Evolutionary conservation across 2,113 vertebrate genomes (phyloP).

Genomic region (Dryoscopus gambensis): DNA sequence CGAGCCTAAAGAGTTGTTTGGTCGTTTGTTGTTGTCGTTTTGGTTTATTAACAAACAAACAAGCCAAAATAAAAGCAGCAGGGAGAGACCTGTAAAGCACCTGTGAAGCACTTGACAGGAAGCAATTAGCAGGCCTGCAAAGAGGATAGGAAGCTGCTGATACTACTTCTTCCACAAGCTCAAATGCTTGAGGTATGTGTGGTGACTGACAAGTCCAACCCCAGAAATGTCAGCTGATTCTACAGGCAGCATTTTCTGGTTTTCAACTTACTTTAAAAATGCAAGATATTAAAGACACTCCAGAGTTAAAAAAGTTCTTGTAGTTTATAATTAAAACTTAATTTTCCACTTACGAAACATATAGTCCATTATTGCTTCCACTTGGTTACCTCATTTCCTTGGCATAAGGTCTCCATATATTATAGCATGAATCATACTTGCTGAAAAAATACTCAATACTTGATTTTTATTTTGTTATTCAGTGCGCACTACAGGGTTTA

Average conservation of each 20-base stretch:
- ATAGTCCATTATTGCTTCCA: neutral
- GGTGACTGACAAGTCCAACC: neutral
- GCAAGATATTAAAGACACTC: neutral
- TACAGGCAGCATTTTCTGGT: neutral
- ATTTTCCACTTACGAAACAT: neutral
- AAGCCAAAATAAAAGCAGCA: neutral
- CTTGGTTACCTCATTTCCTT: neutral
- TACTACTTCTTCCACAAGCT: neutral
- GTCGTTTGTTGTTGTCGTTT: neutral
- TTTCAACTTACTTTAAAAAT: neutral
- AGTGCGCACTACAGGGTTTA: neutral
- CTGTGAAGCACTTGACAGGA: neutral
- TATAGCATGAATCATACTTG: neutral
- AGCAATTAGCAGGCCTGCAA: neutral
- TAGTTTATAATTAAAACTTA: neutral
- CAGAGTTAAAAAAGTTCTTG: neutral
- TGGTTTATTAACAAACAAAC: neutral
- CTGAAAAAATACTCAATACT: neutral
- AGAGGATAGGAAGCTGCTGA: neutral
- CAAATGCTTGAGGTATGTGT: neutral
- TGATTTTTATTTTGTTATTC: neutral
- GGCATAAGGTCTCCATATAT: neutral
- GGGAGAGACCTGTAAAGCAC: neutral
- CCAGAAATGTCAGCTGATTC: neutral
- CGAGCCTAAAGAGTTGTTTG: neutral